Conservation (phyloP, 2,113 vertebrate genomes). For the Paraplagusia blochii region DNA sequence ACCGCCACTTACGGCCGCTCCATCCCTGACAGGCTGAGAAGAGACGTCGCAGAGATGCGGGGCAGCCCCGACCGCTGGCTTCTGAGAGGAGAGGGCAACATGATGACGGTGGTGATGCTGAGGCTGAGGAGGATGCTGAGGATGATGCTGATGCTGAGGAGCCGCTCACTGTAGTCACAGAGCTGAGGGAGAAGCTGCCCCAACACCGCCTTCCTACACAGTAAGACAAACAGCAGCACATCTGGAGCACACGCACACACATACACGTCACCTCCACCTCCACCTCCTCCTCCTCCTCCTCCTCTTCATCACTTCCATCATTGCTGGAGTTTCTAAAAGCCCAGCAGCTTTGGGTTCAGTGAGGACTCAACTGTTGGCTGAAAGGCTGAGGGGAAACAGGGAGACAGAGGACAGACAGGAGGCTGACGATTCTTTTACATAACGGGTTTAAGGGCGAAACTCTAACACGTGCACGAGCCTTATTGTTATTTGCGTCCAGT, state of each 20-base stretch:
- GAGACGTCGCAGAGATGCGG: slow-evolving; percentile 45
- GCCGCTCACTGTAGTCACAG: slow-evolving; percentile 54
- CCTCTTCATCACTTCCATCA: neutral
- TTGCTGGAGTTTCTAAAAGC: no score
- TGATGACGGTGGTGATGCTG: slow-evolving; percentile 18
- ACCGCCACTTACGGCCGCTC: slow-evolving; percentile 26
- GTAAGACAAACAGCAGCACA: slow-evolving; percentile 53
- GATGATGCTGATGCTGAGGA: slow-evolving; percentile 22
- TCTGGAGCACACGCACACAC: slow-evolving; percentile 34
- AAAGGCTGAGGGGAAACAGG: no score
- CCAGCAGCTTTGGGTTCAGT: no score
- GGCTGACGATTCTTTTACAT: no score
- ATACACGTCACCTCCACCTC: slow-evolving; percentile 1
- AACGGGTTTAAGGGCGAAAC: no score
- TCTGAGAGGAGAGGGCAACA: slow-evolving; percentile 44
- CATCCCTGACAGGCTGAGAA: slow-evolving; percentile 45
- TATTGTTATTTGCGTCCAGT: no score
- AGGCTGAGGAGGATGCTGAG: slow-evolving; percentile 1
- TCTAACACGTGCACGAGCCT: no score
- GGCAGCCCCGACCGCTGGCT: slow-evolving; percentile 41
- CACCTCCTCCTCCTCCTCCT: neutral
- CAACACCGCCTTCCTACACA: slow-evolving; percentile 47
- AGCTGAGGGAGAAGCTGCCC: slow-evolving; percentile 34
- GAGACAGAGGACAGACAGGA: no score
- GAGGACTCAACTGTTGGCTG: no score